These are phyloP conservation scores for Bradynema listronoti DNA, from an alignment of 1,140 invertebrate species.

Conservation along the genomic window DNA sequence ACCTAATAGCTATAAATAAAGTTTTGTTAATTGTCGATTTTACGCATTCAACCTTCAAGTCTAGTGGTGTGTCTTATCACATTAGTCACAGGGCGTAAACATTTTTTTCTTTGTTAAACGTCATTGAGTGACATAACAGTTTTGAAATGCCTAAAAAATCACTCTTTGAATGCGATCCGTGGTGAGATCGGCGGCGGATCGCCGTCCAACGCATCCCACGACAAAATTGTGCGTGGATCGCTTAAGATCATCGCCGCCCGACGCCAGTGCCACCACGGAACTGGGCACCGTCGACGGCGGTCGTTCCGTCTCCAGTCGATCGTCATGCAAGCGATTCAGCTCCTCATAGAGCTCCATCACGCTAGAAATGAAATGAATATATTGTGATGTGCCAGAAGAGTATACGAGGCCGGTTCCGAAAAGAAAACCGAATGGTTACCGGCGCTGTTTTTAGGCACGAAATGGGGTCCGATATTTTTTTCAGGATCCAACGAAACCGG, in stretches of 20 bases:
- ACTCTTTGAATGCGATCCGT: constrained; percentile 25
- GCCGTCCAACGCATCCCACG: constrained; percentile 29
- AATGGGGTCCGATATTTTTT: too few relatives aligned
- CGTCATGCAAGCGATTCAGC: constrained; percentile 46
- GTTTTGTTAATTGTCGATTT: too few relatives aligned
- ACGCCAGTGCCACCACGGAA: constrained; percentile 48
- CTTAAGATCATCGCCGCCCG: constrained; percentile 44
- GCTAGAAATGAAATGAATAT: constrained; percentile 28
- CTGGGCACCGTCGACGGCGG: constrained; percentile 55
- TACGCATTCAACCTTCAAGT: too few relatives aligned
- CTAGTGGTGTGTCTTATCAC: too few relatives aligned
- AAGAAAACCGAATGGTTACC: too few relatives aligned
- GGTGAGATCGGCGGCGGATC: constrained; percentile 18
- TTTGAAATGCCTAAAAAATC: constrained; percentile 4
- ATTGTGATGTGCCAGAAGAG: neutral
- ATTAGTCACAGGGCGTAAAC: too few relatives aligned
- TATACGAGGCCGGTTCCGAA: too few relatives aligned
- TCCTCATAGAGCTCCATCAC: constrained; percentile 55
- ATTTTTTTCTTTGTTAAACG: neutral
- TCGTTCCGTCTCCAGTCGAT: constrained; percentile 50
- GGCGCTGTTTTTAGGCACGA: too few relatives aligned
- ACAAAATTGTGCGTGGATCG: constrained; percentile 13
- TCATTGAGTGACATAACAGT: neutral
- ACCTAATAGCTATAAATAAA: too few relatives aligned
- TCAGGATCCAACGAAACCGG: too few relatives aligned